phyloP scores from a whole-genome alignment of 2,797 vertebrate genomes.

The Sternotherus odoratus region DNA sequence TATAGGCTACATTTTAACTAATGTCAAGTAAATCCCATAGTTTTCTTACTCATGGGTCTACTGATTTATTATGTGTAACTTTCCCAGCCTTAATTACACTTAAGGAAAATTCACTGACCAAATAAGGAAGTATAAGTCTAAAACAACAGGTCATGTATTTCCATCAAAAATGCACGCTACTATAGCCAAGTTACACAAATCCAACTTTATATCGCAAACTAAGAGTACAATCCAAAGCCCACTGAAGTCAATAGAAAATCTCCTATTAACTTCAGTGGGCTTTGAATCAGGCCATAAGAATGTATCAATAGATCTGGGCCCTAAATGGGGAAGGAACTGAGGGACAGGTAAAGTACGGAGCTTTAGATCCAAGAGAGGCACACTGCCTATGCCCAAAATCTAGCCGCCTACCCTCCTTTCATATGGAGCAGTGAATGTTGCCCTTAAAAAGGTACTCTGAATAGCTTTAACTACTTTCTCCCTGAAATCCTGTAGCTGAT shows the following conservation, averaged over 20 bases:
- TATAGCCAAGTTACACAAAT: not conserved
- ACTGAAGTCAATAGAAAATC: not conserved
- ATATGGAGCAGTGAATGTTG: slow-evolving; percentile 26
- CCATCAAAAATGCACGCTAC: no score
- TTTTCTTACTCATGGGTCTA: no score
- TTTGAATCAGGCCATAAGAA: not conserved
- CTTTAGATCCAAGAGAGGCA: not conserved
- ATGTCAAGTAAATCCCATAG: no score
- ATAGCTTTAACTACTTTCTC: slow-evolving; percentile 57
- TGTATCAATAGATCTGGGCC: not conserved
- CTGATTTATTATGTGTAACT: no score
- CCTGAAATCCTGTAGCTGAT: slow-evolving; percentile 63
- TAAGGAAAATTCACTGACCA: no score
- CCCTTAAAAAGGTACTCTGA: slow-evolving; percentile 66
- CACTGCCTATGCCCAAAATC: not conserved
- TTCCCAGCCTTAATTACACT: no score
- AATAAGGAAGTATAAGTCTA: no score
- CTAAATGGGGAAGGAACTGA: not conserved
- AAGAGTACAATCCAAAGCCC: not conserved
- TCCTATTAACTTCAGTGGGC: not conserved
- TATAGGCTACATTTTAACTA: no score
- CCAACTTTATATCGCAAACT: not conserved
- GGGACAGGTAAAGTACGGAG: not conserved
- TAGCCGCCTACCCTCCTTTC: not conserved
- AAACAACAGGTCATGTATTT: no score